These are phyloP conservation scores for Sebastes jordani DNA, from an alignment of 2,797 vertebrate genomes.

Conservation along the genomic window DNA sequence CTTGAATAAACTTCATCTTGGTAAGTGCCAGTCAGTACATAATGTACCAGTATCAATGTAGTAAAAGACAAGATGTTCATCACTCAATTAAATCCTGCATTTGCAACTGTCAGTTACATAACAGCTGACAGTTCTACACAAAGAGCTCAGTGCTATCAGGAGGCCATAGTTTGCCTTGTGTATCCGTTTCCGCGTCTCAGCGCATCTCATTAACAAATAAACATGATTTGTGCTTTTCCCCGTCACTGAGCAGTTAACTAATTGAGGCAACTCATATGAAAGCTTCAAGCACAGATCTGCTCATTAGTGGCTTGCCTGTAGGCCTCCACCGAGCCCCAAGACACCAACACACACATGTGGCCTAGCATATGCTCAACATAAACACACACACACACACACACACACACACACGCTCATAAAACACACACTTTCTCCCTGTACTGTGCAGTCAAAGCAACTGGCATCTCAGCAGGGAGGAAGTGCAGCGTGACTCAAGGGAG, in stretches of 20 bases:
- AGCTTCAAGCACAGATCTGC: constrained; percentile 42
- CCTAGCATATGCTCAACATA: constrained; percentile 13
- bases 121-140: constrained; percentile 3
- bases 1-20: too few species aligned
- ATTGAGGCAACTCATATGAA: constrained; percentile 46
- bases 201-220: constrained; percentile 58
- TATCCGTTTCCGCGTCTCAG: constrained; percentile 21
- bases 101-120: neutral
- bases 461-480: constrained; percentile 44
- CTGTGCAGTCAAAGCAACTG: constrained; percentile 43
- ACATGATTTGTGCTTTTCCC: constrained; percentile 48
- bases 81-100: neutral
- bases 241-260: constrained; percentile 58
- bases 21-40: too few species aligned
- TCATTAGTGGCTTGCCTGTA: constrained; percentile 66
- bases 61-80: neutral
- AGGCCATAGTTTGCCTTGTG: neutral
- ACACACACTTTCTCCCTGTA: constrained; percentile 9
- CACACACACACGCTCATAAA: constrained; percentile 9
- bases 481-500: neutral
- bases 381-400: neutral
- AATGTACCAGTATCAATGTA: neutral
- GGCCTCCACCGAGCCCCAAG: constrained; percentile 27
- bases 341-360: constrained; percentile 38
- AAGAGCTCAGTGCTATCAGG: constrained; percentile 14